Evolutionary conservation across 2,113 vertebrate genomes (phyloP), one percentile per base, ranked within the genome.

Genomic region (Embiotoca jacksoni): DNA sequence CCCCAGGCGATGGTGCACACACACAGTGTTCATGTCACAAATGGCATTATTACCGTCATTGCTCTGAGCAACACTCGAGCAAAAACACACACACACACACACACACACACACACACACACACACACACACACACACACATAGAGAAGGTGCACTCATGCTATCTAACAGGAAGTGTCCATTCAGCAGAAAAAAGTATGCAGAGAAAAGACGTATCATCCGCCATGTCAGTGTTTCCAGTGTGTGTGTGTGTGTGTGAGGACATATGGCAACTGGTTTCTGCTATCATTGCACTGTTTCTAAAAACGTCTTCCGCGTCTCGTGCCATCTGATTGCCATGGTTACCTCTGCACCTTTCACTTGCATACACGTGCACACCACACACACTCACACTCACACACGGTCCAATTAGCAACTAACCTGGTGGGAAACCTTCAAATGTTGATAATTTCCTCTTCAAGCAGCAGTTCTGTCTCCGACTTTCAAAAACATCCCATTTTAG

Each of bases 311-410:
- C 53, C 2, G 0, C 4, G 44, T 4, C 56, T 61, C 64, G 36
- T 35, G 46, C 57, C 33, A 6, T 64, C 47, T 47, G 37, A 58
- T 81, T 32, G 31, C 82, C 50, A 82, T 72, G 59, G 71, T 82
- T 74, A 80, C 69, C 31, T 53, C 23, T 32, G 52, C 67, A 82
- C 81, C 72, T 84, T 77, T 47, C 84, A 56, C 9, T 5, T 75
- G 58, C 70, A 73, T 16, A 59, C 66, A 46, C 41, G 23, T 6
- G 2, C 46, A 44, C n/a, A n/a, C 3, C 41, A 31, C 10, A 4
- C 36, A 44, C n/a, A n/a, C 3, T 16, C 62, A 46, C 56, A 3
- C 41, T 16, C 62, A 46, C 56, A 3, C 41, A 3, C 2, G 16
- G 30, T 70, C 6, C 60, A 80, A 76, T 69, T 61, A 76, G 68